A percentile compares a stretch with the other conserved stretches of the same genome.
phyloP scores from a whole-genome alignment of 64 coral and sea anemone genomes.

The Pocillopora damicornis region DNA sequence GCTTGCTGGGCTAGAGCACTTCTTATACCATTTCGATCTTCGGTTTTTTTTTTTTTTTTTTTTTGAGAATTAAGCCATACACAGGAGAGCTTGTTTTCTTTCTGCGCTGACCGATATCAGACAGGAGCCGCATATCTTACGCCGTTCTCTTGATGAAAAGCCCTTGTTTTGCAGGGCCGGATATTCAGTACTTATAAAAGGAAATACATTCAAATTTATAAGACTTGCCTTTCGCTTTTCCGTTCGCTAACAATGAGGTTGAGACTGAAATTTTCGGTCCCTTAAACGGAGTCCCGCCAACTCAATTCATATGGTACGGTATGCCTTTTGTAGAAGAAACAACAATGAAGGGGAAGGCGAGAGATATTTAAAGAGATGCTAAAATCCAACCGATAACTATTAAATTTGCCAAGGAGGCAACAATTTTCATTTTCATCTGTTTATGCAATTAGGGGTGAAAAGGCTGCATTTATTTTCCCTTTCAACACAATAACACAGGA shows the following conservation, averaged over 20 bases:
- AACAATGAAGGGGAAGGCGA: not conserved
- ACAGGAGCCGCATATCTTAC: not conserved
- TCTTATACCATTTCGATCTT: not conserved
- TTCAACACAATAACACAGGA: not conserved
- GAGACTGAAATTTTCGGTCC: not conserved
- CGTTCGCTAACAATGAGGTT: not conserved
- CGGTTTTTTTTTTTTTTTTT: not conserved
- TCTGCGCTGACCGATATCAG: not conserved
- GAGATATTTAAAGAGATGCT: not conserved
- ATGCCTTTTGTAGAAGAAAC: not conserved
- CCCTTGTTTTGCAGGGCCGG: not conserved
- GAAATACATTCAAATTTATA: not conserved
- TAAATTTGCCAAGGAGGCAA: not conserved
- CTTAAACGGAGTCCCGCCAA: not conserved
- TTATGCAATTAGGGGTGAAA: not conserved
- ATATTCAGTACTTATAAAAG: not conserved
- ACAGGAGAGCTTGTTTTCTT: not conserved
- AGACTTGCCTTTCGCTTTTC: not conserved
- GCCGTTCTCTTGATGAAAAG: not conserved
- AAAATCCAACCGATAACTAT: not conserved
- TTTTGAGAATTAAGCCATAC: not conserved
- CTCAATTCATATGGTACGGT: not conserved
- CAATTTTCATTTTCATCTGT: not conserved
- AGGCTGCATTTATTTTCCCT: not conserved
- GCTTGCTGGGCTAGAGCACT: not conserved